phyloP scores from a whole-genome alignment of 2,113 vertebrate genomes.

The Pygoscelis antarcticus region DNA sequence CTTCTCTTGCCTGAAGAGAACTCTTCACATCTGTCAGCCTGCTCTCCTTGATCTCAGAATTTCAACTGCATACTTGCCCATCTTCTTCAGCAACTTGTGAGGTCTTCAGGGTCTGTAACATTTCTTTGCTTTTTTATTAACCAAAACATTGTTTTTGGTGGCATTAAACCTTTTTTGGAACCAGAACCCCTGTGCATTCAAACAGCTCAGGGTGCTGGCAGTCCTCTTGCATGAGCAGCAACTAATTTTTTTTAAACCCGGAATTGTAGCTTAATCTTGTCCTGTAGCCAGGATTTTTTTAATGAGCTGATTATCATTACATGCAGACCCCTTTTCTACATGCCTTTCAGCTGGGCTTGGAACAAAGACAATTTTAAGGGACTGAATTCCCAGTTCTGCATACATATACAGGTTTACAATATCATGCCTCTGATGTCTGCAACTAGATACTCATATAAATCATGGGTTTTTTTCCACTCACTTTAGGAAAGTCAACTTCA shows the following conservation, averaged over 20 bases:
- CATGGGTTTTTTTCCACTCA: rapidly evolving
- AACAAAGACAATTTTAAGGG: background rate
- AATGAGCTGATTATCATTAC: background rate
- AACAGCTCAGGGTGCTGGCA: background rate
- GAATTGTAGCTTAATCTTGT: background rate
- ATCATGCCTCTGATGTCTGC: background rate
- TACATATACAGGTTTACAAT: background rate
- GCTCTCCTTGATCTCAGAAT: background rate
- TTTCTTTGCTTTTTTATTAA: background rate
- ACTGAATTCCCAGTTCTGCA: background rate
- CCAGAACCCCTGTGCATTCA: background rate
- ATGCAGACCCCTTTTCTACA: background rate
- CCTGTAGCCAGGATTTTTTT: background rate
- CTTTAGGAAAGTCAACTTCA: background rate
- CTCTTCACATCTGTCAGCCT: background rate
- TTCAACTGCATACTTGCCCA: background rate
- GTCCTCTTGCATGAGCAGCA: background rate
- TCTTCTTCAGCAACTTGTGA: background rate
- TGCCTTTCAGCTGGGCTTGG: background rate
- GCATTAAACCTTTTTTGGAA: background rate
- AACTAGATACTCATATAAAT: background rate
- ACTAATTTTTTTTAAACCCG: background rate
- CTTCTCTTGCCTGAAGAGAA: background rate
- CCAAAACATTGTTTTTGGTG: background rate
- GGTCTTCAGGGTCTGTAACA: background rate